Conservation (phyloP, 2,113 vertebrate genomes). For the Aphyosemion australe region DNA sequence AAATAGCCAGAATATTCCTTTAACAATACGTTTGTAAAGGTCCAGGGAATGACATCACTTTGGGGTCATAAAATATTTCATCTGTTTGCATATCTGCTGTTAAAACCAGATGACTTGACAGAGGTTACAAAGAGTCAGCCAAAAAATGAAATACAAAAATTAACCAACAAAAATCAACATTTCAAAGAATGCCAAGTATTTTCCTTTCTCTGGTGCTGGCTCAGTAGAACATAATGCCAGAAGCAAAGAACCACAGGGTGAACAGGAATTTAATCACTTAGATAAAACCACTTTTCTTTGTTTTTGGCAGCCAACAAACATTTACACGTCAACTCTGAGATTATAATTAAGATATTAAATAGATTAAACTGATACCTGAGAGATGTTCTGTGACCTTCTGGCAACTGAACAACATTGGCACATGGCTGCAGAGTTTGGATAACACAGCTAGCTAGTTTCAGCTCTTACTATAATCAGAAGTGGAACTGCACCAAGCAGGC, state of each 20-base stretch:
- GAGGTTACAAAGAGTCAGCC: constrained; percentile 4
- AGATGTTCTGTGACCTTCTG: neutral
- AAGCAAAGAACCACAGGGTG: neutral
- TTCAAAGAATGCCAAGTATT: constrained; percentile 9
- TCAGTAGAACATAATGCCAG: neutral
- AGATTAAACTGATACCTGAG: neutral
- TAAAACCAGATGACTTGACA: no score
- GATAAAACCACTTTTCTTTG: constrained; percentile 5
- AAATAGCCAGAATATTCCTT: no score
- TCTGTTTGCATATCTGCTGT: neutral
- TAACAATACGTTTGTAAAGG: no score
- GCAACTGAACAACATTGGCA: neutral
- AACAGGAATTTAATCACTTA: constrained; percentile 6
- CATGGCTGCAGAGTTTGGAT: neutral
- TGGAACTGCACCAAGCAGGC: neutral
- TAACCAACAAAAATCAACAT: neutral
- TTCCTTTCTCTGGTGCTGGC: neutral
- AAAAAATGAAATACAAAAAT: neutral
- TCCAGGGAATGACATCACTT: no score
- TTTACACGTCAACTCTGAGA: neutral
- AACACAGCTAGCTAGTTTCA: neutral
- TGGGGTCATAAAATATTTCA: no score
- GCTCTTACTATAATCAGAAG: no score
- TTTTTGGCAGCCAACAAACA: neutral
- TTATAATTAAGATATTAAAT: no score